phyloP scores from a whole-genome alignment of 1,140 invertebrate genomes.

The Adoxophyes honmai region DNA sequence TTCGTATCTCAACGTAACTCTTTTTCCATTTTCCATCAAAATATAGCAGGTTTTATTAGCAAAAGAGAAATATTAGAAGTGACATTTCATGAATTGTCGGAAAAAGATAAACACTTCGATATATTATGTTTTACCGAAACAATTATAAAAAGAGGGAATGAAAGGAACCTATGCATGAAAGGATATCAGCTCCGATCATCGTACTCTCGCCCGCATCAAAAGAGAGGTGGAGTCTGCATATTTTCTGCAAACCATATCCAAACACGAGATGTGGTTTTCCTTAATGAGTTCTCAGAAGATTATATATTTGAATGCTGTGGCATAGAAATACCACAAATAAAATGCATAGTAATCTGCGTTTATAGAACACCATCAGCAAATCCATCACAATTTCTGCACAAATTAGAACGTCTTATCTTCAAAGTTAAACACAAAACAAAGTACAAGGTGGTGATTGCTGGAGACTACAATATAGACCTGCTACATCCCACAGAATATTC shows the following conservation, averaged over 20 bases:
- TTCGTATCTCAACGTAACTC: not conserved
- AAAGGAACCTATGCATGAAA: too few relatives aligned
- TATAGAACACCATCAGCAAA: slow-evolving; percentile 23
- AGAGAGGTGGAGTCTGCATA: slow-evolving; percentile 24
- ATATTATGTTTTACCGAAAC: too few relatives aligned
- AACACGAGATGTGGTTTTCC: not conserved
- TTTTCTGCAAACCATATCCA: slow-evolving; percentile 15
- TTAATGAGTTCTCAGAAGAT: too few relatives aligned
- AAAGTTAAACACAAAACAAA: slow-evolving; percentile 11
- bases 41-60: too few relatives aligned
- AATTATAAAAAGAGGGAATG: too few relatives aligned
- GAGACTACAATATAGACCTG: slow-evolving; percentile 27
- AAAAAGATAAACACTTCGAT: too few relatives aligned
- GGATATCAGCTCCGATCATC: too few relatives aligned
- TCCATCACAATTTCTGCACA: not conserved
- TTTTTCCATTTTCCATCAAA: too few relatives aligned
- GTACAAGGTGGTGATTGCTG: not conserved
- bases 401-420: not conserved
- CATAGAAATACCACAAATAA: slow-evolving; percentile 18
- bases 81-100: too few relatives aligned
- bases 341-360: slow-evolving; percentile 23
- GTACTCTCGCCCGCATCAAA: too few relatives aligned
- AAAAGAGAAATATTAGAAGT: too few relatives aligned
- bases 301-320: slow-evolving; percentile 24
- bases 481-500: slow-evolving; percentile 17